These are phyloP conservation scores for Pituophis catenifer DNA, from an alignment of 2,113 vertebrate species.

Conservation along the genomic window DNA sequence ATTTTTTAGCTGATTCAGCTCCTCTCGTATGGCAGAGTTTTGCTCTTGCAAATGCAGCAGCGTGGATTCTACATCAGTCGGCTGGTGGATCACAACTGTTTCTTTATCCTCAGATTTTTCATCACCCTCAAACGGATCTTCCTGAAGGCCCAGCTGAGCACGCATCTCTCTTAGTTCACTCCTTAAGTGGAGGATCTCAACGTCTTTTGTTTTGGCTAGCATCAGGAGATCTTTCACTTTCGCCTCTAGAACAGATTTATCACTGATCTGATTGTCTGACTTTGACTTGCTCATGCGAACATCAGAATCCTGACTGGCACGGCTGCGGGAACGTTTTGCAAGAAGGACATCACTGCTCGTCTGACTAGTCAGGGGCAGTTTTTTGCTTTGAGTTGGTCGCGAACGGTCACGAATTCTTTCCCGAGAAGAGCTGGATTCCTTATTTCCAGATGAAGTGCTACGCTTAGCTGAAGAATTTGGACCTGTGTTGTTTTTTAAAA, in stretches of 20 bases:
- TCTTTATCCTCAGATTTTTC: slow-evolving; percentile 78
- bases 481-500: slow-evolving; percentile 56
- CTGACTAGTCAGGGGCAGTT: slow-evolving; percentile 75
- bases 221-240: slow-evolving; percentile 90
- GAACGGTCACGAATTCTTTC: slow-evolving; percentile 84
- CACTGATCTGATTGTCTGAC: slow-evolving; percentile 90
- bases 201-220: slow-evolving; percentile 88
- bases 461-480: slow-evolving; percentile 77
- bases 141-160: slow-evolving; percentile 80
- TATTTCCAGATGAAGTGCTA: slow-evolving; percentile 76
- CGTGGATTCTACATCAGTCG: slow-evolving; percentile 86
- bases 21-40: slow-evolving; percentile 86
- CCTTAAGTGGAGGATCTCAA: slow-evolving; percentile 87
- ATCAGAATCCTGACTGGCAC: slow-evolving; percentile 73
- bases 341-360: slow-evolving; percentile 58
- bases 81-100: slow-evolving; percentile 70
- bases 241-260: slow-evolving; percentile 85
- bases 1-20: slow-evolving; percentile 89
- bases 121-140: slow-evolving; percentile 61
- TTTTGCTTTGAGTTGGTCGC: slow-evolving; percentile 79
- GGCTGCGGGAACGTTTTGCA: slow-evolving; percentile 82
- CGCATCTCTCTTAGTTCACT: slow-evolving; percentile 87
- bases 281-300: slow-evolving; percentile 93
- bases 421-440: slow-evolving; percentile 81
- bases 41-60: slow-evolving; percentile 88